Conservation (phyloP, 2,888 invertebrate genomes). For the Pollenia labialis region DNA sequence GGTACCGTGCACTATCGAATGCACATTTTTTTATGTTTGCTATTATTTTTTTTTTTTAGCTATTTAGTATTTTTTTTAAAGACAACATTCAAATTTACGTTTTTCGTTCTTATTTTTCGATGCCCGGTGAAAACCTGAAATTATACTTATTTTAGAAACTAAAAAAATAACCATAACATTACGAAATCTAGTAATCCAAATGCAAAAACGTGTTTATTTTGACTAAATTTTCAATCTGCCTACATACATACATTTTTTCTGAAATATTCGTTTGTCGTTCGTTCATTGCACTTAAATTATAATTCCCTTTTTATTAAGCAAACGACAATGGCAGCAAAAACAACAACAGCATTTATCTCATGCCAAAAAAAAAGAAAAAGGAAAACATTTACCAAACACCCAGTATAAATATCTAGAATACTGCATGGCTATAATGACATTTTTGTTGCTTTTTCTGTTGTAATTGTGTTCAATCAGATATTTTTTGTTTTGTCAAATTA, state of each 20-base stretch:
- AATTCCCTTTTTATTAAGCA: constrained; percentile 56
- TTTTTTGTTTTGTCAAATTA: constrained; percentile 70
- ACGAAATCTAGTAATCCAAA: too few species aligned
- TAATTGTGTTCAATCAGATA: constrained; percentile 66
- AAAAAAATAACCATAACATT: too few species aligned
- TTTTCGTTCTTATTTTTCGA: too few species aligned
- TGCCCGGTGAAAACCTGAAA: too few species aligned
- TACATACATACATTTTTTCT: neutral
- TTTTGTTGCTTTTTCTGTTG: constrained; percentile 18
- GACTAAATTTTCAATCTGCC: constrained; percentile 18
- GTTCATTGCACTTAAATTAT: constrained; percentile 71
- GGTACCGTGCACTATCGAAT: too few species aligned
- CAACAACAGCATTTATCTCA: constrained; percentile 18
- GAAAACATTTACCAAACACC: constrained; percentile 24
- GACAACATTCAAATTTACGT: too few species aligned
- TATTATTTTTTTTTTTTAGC: too few species aligned
- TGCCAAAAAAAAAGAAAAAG: constrained; percentile 26
- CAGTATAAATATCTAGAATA: constrained; percentile 10
- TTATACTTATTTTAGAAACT: too few species aligned
- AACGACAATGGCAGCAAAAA: constrained; percentile 29
- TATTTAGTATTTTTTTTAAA: too few species aligned
- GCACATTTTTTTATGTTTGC: too few species aligned
- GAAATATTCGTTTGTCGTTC: constrained; percentile 49
- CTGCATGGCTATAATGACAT: neutral
- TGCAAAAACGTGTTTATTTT: neutral